phyloP scores from a whole-genome alignment of 2,113 vertebrate species.

The Zootoca vivipara region DNA sequence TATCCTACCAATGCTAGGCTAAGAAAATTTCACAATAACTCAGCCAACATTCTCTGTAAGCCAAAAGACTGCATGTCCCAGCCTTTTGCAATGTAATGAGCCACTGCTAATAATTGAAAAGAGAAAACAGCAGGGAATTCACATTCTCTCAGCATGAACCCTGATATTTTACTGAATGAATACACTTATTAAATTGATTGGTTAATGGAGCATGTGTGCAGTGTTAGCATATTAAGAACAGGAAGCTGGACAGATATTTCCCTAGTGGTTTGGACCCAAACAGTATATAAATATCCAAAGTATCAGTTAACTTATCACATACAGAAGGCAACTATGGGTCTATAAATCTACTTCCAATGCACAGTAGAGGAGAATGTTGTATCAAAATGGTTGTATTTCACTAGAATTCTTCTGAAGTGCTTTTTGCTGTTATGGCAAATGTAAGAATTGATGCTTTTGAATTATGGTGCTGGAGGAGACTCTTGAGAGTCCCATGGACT shows the following conservation, averaged over 20 bases:
- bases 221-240: background rate
- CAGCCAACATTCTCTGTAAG: background rate
- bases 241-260: constrained; percentile 2
- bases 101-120: constrained; percentile 23
- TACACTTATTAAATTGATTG: constrained; percentile 23
- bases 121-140: constrained; percentile 34
- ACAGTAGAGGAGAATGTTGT: background rate
- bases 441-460: background rate
- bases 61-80: background rate
- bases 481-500: no score
- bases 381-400: background rate
- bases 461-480: no score
- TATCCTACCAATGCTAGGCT: background rate
- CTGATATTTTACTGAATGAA: constrained; percentile 29
- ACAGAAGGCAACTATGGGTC: background rate
- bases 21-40: background rate
- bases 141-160: constrained; percentile 12
- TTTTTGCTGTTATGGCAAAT: background rate
- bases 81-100: background rate
- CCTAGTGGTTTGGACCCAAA: background rate
- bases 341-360: background rate
- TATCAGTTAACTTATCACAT: background rate
- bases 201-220: constrained; percentile 17
- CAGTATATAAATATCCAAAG: background rate
- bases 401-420: background rate